Conservation (phyloP, 2,113 vertebrate species). For the Sorex fumeus region DNA sequence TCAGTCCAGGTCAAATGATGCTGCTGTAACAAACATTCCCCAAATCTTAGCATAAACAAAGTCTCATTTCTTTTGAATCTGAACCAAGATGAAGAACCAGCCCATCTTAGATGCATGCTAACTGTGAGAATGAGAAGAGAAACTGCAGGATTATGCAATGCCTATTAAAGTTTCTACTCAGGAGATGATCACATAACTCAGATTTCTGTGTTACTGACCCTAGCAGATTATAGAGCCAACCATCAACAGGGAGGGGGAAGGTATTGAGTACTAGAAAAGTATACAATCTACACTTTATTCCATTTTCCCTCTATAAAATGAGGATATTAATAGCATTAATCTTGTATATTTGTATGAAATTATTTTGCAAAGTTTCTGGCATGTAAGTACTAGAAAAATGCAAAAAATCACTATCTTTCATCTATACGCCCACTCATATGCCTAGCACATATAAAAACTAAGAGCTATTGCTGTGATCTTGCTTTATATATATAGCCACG, state of each 20-base stretch:
- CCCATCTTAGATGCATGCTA: background rate
- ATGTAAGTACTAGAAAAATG: background rate
- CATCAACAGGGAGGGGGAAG: background rate
- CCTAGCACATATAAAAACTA: too few species aligned
- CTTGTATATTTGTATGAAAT: background rate
- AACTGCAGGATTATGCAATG: background rate
- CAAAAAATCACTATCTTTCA: background rate
- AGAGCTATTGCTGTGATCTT: background rate
- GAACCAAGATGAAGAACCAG: background rate
- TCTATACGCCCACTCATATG: too few species aligned
- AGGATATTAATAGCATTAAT: background rate
- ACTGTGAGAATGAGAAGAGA: background rate
- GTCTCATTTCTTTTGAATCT: background rate
- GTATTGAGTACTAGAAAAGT: background rate
- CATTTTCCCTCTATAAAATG: conserved; percentile 1
- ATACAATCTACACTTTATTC: background rate
- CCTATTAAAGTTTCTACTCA: background rate
- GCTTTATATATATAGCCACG: too few species aligned
- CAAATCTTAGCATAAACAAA: background rate
- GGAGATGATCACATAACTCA: background rate
- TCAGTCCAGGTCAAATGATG: background rate
- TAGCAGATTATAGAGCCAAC: background rate
- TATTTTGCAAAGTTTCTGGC: background rate
- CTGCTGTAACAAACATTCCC: background rate
- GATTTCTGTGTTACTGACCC: background rate